Evolutionary conservation across 2,888 invertebrate genomes (phyloP).

Genomic region (Lacanobia wlatinum): DNA sequence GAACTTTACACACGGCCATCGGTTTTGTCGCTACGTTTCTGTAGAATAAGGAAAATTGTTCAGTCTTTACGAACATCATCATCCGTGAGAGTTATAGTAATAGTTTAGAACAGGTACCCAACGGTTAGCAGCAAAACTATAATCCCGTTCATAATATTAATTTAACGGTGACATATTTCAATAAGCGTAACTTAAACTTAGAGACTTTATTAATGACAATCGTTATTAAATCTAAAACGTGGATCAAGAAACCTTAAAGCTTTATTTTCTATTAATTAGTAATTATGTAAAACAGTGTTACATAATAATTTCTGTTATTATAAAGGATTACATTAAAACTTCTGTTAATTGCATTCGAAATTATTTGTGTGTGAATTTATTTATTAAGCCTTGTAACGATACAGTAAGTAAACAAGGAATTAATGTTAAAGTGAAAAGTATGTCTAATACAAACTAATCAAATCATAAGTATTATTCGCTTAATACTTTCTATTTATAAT

Average conservation of each 20-base stretch:
- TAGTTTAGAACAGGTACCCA: not conserved
- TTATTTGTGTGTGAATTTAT: not conserved
- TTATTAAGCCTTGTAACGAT: not conserved
- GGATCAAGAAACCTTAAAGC: not conserved
- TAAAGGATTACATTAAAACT: conserved; percentile 14
- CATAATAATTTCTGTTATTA: conserved; percentile 19
- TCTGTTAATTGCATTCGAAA: conserved; percentile 7
- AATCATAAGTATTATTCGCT: conserved; percentile 39
- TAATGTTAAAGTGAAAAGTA: not conserved
- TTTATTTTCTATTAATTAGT: conserved; percentile 24
- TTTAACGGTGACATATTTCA: conserved; percentile 1
- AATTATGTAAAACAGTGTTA: not conserved
- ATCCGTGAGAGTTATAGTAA: no score
- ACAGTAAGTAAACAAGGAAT: not conserved
- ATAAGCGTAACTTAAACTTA: conserved; percentile 12
- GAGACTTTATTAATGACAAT: conserved; percentile 5
- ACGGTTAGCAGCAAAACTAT: not conserved
- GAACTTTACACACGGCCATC: conserved; percentile 60
- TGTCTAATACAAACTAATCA: not conserved
- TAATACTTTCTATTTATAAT: conserved; percentile 62
- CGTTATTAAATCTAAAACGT: not conserved
- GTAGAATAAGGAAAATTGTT: not conserved
- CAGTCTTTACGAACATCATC: no score
- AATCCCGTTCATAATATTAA: conserved; percentile 1
- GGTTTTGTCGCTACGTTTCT: conserved; percentile 29